Base-by-base conservation (phyloP, 2,797 vertebrate genomes). In the Bovichtus variegatus region DNA sequence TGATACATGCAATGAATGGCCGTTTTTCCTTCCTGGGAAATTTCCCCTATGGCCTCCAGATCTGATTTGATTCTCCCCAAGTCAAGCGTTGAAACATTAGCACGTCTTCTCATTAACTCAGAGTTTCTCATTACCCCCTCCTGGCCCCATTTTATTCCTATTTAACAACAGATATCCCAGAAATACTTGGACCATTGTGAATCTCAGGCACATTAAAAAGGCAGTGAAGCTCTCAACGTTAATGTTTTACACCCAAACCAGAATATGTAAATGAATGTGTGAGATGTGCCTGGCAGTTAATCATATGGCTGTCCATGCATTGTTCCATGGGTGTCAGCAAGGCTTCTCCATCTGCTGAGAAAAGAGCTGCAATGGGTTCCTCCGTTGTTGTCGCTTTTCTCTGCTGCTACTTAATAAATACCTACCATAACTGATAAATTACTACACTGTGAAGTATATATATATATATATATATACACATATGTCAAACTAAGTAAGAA, bases 81-180 rank as follows among this genome's bases (percentile, higher is more conserved):
- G 85, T 92, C 91, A 85, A 80, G 86, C 86, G 63, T 83, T 87
- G 91, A 91, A 89, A 91, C 91, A 91, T 92, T 90, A 94, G 84
- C 83, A 87, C 72, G 27, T 90, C 88, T 90, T 91, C 91, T 93
- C 91, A 94, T 94, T 95, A 94, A 90, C 88, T 81, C 68, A 4
- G 72, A 84, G 55, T 78, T 88, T 91, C 89, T 92, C 90, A 89
- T 93, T 92, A 89, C 76, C 85, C 81, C 86, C 62, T 86, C 58
- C 78, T 87, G 87, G 82, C 86, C 83, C 81, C 84, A 81, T 89
- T 89, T 87, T 89, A 85, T 85, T 88, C 87, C 81, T 74, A 68
- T 83, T 90, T 89, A 92, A 87, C 87, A 81, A 80, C 81, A 89
- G 58, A 77, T 80, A 85, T 76, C 36, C 80, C 74, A 63, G 61